These are phyloP conservation scores for Lucilia cuprina DNA, from an alignment of 1,140 invertebrate genomes.

Conservation along the genomic window DNA sequence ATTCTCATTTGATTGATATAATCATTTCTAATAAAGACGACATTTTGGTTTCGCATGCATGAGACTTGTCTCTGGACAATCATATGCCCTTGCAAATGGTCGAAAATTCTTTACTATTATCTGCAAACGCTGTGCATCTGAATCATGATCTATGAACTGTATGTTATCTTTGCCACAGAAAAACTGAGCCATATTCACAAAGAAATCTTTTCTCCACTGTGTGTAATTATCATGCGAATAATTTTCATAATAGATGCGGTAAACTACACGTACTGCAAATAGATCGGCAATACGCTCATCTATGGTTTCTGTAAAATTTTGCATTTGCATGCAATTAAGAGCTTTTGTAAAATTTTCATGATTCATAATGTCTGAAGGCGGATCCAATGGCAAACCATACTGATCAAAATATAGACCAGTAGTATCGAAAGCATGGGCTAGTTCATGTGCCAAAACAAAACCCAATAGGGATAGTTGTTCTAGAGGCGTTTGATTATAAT, in stretches of 20 bases:
- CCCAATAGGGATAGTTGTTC: slow-evolving; percentile 49
- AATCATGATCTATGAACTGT: slow-evolving; percentile 77
- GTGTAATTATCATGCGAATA: not conserved
- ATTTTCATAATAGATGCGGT: slow-evolving; percentile 43
- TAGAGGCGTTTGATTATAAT: slow-evolving; percentile 41
- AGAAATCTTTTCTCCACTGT: slow-evolving; percentile 65
- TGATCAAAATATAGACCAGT: slow-evolving; percentile 36
- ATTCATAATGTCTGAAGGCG: not conserved
- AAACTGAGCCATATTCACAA: slow-evolving; percentile 83
- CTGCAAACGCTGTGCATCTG: slow-evolving; percentile 78
- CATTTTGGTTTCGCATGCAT: not conserved
- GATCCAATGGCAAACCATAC: slow-evolving; percentile 36
- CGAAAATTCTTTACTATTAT: slow-evolving; percentile 83
- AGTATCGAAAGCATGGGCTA: slow-evolving; percentile 46
- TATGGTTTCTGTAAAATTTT: slow-evolving; percentile 42
- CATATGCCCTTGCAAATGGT: slow-evolving; percentile 79
- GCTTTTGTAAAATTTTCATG: not conserved
- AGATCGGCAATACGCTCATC: slow-evolving; percentile 56
- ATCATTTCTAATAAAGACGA: not conserved
- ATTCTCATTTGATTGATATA: too few species aligned
- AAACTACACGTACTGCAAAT: slow-evolving; percentile 49
- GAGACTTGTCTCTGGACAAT: slow-evolving; percentile 68
- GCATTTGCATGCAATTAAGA: slow-evolving; percentile 40
- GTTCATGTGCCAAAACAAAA: slow-evolving; percentile 49
- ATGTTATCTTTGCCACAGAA: slow-evolving; percentile 87